Percentiles rank a stretch among this genome's conserved stretches.
Evolutionary conservation across 2,888 invertebrate genomes (phyloP).

Genomic region (Pandemis cinnamomeana): DNA sequence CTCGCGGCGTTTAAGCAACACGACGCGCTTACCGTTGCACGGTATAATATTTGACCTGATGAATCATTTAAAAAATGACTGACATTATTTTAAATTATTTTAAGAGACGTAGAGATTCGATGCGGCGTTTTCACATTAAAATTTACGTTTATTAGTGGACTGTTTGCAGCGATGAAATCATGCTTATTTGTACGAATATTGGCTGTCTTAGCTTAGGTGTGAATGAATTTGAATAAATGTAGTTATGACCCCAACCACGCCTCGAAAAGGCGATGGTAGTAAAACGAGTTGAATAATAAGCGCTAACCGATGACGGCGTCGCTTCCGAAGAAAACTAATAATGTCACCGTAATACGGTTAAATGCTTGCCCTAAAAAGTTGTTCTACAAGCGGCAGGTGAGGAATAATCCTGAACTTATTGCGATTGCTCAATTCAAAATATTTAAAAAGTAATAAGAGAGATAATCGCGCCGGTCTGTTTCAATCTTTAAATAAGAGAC

Average conservation of each 20-base stretch:
- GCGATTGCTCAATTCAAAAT: background rate
- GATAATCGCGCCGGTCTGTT: background rate
- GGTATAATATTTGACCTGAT: conserved; percentile 57
- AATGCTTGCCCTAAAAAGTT: background rate
- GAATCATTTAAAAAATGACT: conserved; percentile 47
- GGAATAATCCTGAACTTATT: background rate
- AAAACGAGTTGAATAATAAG: conserved; percentile 13
- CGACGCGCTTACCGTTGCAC: conserved; percentile 62
- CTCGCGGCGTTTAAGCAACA: conserved; percentile 58
- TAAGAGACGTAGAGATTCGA: conserved; percentile 4
- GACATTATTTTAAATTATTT: conserved; percentile 20
- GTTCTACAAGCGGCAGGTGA: background rate
- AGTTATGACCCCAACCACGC: conserved; percentile 9
- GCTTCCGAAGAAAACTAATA: conserved; percentile 7
- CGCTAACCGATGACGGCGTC: conserved; percentile 6
- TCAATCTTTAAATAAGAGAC: background rate
- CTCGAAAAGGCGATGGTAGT: conserved; percentile 8
- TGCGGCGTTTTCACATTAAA: conserved; percentile 12
- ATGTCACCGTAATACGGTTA: conserved; percentile 11
- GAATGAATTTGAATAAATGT: conserved; percentile 9
- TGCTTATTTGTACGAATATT: conserved; percentile 4
- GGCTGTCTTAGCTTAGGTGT: background rate
- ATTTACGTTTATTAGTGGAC: background rate
- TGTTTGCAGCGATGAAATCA: conserved; percentile 11
- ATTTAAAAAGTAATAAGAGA: background rate